phyloP scores from a whole-genome alignment of 2,113 vertebrate species.

The Megaleporinus macrocephalus region DNA sequence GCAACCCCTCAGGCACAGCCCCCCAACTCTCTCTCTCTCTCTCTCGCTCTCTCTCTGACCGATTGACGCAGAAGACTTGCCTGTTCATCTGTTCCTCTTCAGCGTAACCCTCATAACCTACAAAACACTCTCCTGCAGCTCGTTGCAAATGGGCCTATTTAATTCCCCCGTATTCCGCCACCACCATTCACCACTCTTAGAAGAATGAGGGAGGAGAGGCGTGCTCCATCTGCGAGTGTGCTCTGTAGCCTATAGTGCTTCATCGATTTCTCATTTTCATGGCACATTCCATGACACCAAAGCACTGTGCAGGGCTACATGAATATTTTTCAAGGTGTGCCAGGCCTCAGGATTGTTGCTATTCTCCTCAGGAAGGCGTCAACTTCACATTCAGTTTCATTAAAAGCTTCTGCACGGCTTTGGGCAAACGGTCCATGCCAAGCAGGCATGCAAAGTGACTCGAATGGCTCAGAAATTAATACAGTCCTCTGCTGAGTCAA shows the following conservation, averaged over 20 bases:
- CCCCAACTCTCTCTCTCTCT: too few relatives aligned
- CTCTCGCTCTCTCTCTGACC: slow-evolving; percentile 8
- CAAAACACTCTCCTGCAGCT: slow-evolving; percentile 57
- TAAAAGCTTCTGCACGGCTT: slow-evolving; percentile 63
- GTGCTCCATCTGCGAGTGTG: slow-evolving; percentile 31
- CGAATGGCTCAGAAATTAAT: slow-evolving; percentile 63
- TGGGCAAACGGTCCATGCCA: slow-evolving; percentile 57
- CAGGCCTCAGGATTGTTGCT: neutral
- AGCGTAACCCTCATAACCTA: slow-evolving; percentile 52
- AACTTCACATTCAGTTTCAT: slow-evolving; percentile 58
- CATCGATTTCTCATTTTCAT: slow-evolving; percentile 43
- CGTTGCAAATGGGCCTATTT: slow-evolving; percentile 64
- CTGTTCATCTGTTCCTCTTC: slow-evolving; percentile 27
- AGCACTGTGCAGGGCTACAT: neutral
- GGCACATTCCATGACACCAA: neutral
- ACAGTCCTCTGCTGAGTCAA: slow-evolving; percentile 75
- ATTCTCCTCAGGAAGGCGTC: slow-evolving; percentile 53
- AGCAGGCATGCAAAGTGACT: slow-evolving; percentile 60
- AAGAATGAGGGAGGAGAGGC: slow-evolving; percentile 50
- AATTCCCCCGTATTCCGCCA: slow-evolving; percentile 52
- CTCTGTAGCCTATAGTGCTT: slow-evolving; percentile 39
- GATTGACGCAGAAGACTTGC: slow-evolving; percentile 29
- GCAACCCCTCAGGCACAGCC: neutral
- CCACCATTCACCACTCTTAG: slow-evolving; percentile 48
- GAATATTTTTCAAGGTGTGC: slow-evolving; percentile 5